Base-by-base conservation (phyloP, 2,888 invertebrate genomes). In the Synanthedon vespiformis region DNA sequence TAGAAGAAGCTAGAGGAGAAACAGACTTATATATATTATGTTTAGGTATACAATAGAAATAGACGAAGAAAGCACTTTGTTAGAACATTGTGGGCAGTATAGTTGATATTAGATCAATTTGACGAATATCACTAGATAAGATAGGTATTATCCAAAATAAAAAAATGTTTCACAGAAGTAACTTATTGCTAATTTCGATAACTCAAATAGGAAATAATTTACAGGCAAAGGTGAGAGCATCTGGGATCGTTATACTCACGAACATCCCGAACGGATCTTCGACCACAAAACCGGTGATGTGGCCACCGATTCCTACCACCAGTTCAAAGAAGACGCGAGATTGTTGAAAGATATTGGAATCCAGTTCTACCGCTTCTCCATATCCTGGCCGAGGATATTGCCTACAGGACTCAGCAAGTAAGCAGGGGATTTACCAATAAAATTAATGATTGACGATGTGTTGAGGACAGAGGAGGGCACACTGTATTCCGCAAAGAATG, bases 381-480 rank as follows among this genome's bases (percentile, higher is more conserved):
- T 91, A 16, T 89, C 92, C 54, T 93, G 93, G 93, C 72, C 92
- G 0, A 81, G 93, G 61, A 85, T 94, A 22, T 68, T 93, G 47
- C 92, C 93, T 0, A 86, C 76, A 53, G 93, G 91, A 8, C 72
- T 86, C 10, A 71, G 79, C 56, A 88, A 89, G 73, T 74, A 64
- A 54, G 74, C 89, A 13, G 8, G 4, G 44, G 6, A 44, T 34
- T 34, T 10, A 34, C 34, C 4, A 22, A 22, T 22, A 5, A 22
- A 22, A 22, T 22, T 5, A 22, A 22, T 22, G 5, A 0, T 22
- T 22, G 22, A 22, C 4, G 5, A 22, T 22, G 1, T 22, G 22
- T 22, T 22, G 5, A 22, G 5, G 22, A 4, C 22, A 22, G n/a
- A n/a, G 4, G 4, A 22, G 5, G 22, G 22, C 22, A 22, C 22